Conservation (phyloP, 1,140 invertebrate genomes). For the Periplaneta americana region DNA sequence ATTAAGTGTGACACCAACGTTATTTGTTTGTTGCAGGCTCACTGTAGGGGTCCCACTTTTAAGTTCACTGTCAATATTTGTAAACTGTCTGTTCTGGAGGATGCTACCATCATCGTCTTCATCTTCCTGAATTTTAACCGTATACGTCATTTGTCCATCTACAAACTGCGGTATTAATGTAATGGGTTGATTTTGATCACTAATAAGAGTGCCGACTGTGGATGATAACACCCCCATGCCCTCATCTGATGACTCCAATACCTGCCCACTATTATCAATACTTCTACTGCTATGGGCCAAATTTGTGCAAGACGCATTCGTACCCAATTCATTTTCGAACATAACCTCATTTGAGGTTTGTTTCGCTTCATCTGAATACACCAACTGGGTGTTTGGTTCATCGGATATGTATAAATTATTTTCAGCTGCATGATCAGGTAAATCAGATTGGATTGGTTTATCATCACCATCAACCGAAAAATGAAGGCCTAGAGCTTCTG, state of each 20-base stretch:
- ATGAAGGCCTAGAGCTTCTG: conserved; percentile 20
- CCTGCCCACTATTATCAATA: not conserved
- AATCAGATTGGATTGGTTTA: not conserved
- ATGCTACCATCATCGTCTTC: not conserved
- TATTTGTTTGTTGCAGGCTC: not conserved
- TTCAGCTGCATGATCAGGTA: not conserved
- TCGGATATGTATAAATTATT: not conserved
- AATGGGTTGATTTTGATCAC: conserved; percentile 8
- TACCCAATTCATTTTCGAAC: not conserved
- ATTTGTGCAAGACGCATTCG: not conserved
- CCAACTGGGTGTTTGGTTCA: not conserved
- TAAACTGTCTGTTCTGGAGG: not conserved
- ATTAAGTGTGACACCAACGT: not conserved
- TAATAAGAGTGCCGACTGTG: not conserved
- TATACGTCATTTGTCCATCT: conserved; percentile 17
- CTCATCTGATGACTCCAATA: not conserved
- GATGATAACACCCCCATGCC: not conserved
- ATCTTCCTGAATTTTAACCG: conserved; percentile 14
- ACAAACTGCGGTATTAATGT: conserved; percentile 17
- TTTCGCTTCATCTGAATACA: conserved; percentile 1
- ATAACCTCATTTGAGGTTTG: conserved; percentile 1
- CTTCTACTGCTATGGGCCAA: not conserved
- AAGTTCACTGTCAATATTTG: not conserved
- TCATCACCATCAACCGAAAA: conserved; percentile 9
- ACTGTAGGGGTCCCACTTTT: not conserved